Base-by-base conservation (phyloP, 2,797 vertebrate species). In the Lerista edwardsae region DNA sequence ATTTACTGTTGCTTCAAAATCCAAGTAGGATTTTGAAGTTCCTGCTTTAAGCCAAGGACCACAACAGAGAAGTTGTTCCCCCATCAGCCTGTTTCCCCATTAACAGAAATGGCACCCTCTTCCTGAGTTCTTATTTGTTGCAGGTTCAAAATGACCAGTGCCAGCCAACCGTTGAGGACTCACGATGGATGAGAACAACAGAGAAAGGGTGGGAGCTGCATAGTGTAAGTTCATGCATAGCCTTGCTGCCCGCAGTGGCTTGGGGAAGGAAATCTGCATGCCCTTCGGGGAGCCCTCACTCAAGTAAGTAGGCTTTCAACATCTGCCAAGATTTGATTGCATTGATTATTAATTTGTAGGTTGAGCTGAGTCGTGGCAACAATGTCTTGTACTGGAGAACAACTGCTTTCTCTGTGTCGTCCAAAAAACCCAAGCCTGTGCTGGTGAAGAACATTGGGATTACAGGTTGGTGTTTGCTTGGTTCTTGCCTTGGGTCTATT, bases 141-240 rank as follows among this genome's bases (percentile, higher is more conserved):
- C 79, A 99, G 98, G 96, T 99, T 87, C 98, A 99, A 95, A 99
- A 99, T 3, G 98, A 99, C 91, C 98, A 99, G 95, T 99, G 98
- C 92, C 98, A 99, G 93, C 97, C 98, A 62, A 97, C 93, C 1
- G 96, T 96, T 75, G 96, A 97, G 19, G 94, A 96, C 39, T 97
- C 94, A 39, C 95, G 97, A 36, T 98, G 97, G 97, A 98, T 99
- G 97, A 97, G 91, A 89, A 96, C 94, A 25, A 98, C 98, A 0
- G 97, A 97, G 79, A 97, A 91, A 80, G 96, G 96, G 73, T 99
- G 98, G 98, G 96, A 95, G 85, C 92, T 94, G 51, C 95, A 98
- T 90, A 96, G 80, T 39, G 98, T 98, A 92, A 95, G 97, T 94
- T 3, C 72, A 67, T 68, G 44, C 19, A 6, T 62, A 17, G 65